Conservation (phyloP, 1,140 invertebrate species). For the Hylaeus anthracinus region DNA sequence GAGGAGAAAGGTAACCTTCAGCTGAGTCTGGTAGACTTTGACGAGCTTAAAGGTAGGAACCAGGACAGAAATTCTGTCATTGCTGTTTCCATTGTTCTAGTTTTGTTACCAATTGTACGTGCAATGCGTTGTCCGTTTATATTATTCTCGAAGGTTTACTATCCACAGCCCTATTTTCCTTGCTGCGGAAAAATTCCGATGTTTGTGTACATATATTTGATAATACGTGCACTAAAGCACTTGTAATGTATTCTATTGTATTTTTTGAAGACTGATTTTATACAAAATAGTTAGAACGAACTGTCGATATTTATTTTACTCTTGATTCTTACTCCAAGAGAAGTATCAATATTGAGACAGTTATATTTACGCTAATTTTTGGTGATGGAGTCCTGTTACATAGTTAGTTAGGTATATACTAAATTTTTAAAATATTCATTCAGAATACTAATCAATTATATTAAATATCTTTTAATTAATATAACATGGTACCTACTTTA, state of each 20-base stretch:
- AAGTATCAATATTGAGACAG: slow-evolving; percentile 21
- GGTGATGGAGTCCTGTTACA: slow-evolving; percentile 68
- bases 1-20: slow-evolving; percentile 95
- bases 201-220: slow-evolving; percentile 49
- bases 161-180: slow-evolving; percentile 45
- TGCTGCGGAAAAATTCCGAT: slow-evolving; percentile 25
- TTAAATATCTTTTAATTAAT: slow-evolving; percentile 34
- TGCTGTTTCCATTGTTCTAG: slow-evolving; percentile 54
- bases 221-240: slow-evolving; percentile 16
- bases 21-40: slow-evolving; percentile 90
- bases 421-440: slow-evolving; percentile 50
- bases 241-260: slow-evolving; percentile 3
- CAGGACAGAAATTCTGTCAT: slow-evolving; percentile 68
- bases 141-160: slow-evolving; percentile 45
- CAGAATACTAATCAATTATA: slow-evolving; percentile 52
- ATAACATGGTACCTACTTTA: slow-evolving; percentile 79
- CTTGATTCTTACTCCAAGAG: slow-evolving; percentile 29
- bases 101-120: slow-evolving; percentile 51
- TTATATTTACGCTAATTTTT: slow-evolving; percentile 55
- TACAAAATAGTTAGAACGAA: slow-evolving; percentile 15
- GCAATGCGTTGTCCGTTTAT: slow-evolving; percentile 51
- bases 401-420: slow-evolving; percentile 54
- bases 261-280: slow-evolving; percentile 14
- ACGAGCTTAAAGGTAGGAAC: slow-evolving; percentile 87
- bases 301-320: slow-evolving; percentile 26